Conservation (phyloP, 53 echinoderm and acorn worm species). For the Zoroaster sp. region DNA sequence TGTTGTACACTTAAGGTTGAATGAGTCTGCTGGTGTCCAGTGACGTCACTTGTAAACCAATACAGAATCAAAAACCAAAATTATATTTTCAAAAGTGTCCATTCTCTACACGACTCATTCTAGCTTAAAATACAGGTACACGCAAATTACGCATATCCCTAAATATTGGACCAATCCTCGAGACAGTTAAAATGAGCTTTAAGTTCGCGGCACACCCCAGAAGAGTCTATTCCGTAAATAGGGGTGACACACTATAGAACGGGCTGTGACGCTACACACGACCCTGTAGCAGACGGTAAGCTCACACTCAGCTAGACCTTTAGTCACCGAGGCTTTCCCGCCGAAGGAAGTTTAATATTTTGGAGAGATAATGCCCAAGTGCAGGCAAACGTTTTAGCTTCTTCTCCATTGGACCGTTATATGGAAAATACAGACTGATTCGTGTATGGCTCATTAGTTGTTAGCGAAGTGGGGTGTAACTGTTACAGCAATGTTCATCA, state of each 20-base stretch:
- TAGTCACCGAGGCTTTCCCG: slow-evolving; percentile 39
- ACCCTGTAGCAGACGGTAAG: background rate
- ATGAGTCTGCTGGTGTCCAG: no score
- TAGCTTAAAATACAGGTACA: background rate
- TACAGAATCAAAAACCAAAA: no score
- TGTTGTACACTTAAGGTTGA: no score
- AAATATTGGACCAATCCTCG: background rate
- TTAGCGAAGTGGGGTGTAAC: background rate
- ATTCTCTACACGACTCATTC: no score
- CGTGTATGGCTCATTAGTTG: background rate
- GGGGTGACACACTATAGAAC: background rate
- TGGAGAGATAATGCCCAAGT: slow-evolving; percentile 10
- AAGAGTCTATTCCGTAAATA: background rate
- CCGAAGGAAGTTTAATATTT: slow-evolving; percentile 31
- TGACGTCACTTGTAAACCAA: no score
- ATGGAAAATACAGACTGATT: background rate
- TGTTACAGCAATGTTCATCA: background rate
- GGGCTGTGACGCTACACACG: background rate
- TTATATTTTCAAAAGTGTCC: no score
- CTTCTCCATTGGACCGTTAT: background rate
- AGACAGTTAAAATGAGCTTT: background rate
- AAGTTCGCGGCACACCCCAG: background rate
- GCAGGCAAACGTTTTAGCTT: background rate
- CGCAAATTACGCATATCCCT: background rate
- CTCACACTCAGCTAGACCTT: background rate